Base-by-base conservation (phyloP, 2,888 invertebrate species). In the Sarcophaga carnaria region DNA sequence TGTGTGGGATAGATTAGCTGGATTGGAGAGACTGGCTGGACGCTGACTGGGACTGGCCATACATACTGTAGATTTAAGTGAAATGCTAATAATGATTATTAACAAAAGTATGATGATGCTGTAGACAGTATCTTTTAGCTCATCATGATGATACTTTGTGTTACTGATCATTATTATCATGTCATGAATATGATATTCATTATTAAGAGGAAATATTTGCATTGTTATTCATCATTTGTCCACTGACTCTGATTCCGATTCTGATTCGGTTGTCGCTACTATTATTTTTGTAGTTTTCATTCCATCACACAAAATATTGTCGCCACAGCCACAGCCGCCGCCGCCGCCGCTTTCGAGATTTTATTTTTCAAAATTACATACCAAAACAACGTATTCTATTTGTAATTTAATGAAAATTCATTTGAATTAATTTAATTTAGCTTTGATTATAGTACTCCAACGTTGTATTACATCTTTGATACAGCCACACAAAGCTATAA, bases 401-500 rank as follows among this genome's bases (percentile, higher is more conserved):
- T 37, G 37, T 37, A 37, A 37, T 37, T 37, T 37, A 8, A 37
- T 10, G 37, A 37, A 2, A 37, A 37, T 60, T 59, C 8, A 20
- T 59, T 71, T 69, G 1, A 54, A 14, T 54, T 70, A 84, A 77
- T 60, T 74, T 22, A 80, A 70, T 37, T 82, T 79, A 67, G 27
- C 20, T 62, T 81, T 72, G 2, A 49, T 75, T 67, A 74, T 59
- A 71, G 62, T 69, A 72, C 62, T 22, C n/a, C 72, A 71, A 20
- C 66, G 63, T 20, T 71, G 54, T n/a, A 87, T 20, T 63, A 49
- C 69, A 6, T 88, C 79, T 72, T 85, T 89, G 8, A 89, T 10
- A 2, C 54, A 17, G 60, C 86, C 80, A 67, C 86, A 88, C 10
- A 88, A 45, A 5, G 91, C 85, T 22, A 91, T 60, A 12, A 86